Percentiles rank a stretch among this genome's conserved stretches.
phyloP scores from a whole-genome alignment of 2,888 invertebrate genomes.

The Hoplodrina blanda region DNA sequence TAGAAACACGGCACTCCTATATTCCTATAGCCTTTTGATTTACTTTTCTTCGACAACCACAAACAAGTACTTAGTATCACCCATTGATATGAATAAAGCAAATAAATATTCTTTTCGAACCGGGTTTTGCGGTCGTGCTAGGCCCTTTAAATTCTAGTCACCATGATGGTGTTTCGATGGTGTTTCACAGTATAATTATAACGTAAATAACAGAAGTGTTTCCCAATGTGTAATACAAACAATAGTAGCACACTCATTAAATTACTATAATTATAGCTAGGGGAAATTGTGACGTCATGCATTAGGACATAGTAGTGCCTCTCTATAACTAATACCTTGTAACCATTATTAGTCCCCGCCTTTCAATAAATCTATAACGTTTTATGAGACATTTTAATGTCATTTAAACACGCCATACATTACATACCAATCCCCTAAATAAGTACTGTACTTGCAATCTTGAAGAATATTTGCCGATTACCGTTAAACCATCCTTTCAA shows the following conservation, averaged over 20 bases:
- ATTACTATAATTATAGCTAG: conserved; percentile 16
- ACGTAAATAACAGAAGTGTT: not conserved
- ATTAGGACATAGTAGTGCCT: conserved; percentile 3
- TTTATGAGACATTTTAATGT: conserved; percentile 4
- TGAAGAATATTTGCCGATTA: conserved; percentile 20
- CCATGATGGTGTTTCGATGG: not conserved
- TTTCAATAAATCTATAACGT: conserved; percentile 27
- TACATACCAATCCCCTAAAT: not conserved
- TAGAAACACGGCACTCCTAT: too few relatives aligned
- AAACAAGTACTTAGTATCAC: too few relatives aligned
- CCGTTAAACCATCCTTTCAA: conserved; percentile 22
- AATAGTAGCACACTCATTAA: conserved; percentile 3
- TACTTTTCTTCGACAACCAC: too few relatives aligned
- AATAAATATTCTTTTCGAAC: too few relatives aligned
- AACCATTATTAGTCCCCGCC: conserved; percentile 31
- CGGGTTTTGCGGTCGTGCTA: too few relatives aligned
- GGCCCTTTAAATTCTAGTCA: not conserved
- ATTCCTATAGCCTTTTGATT: too few relatives aligned
- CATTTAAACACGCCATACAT: conserved; percentile 28
- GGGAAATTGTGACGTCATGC: conserved; percentile 33
- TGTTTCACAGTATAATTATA: not conserved
- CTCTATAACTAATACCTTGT: conserved; percentile 10
- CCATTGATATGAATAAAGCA: too few relatives aligned
- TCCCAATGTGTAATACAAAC: not conserved
- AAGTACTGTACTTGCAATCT: conserved; percentile 12